phyloP scores from a whole-genome alignment of 2,888 invertebrate species.

The Parelbella ahira region DNA sequence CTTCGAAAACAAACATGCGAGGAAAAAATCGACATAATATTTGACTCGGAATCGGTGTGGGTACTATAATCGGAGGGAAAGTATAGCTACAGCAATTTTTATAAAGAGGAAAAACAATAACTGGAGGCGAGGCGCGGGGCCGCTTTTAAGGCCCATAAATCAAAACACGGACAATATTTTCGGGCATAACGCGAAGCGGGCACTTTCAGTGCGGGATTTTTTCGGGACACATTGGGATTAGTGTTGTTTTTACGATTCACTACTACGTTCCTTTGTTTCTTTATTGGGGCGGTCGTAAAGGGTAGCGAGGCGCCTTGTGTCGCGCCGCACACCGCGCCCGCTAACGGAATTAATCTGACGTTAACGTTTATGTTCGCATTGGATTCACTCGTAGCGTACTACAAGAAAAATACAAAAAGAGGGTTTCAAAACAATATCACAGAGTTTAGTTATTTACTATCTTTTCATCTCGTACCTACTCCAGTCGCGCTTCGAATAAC shows the following conservation, averaged over 20 bases:
- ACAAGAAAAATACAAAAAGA: too few relatives aligned
- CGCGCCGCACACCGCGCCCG: slow-evolving; percentile 26
- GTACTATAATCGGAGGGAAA: slow-evolving; percentile 35
- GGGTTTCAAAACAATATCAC: too few relatives aligned
- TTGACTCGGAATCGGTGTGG: not conserved
- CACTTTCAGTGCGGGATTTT: slow-evolving; percentile 59
- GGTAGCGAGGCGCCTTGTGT: slow-evolving; percentile 39
- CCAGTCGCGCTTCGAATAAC: too few relatives aligned
- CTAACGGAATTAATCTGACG: slow-evolving; percentile 12
- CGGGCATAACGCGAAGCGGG: slow-evolving; percentile 55
- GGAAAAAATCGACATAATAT: too few relatives aligned
- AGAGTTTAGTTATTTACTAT: too few relatives aligned
- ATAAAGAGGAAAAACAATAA: slow-evolving; percentile 75
- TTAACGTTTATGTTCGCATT: slow-evolving; percentile 8
- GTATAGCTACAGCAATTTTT: slow-evolving; percentile 64
- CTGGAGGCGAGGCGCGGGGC: slow-evolving; percentile 64
- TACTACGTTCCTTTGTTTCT: slow-evolving; percentile 59
- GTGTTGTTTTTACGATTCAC: slow-evolving; percentile 72
- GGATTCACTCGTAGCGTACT: slow-evolving; percentile 2
- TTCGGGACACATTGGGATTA: slow-evolving; percentile 67
- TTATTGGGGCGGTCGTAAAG: slow-evolving; percentile 56
- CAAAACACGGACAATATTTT: slow-evolving; percentile 72
- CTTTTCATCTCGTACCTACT: too few relatives aligned
- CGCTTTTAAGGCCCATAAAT: slow-evolving; percentile 76
- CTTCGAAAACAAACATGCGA: too few relatives aligned